Percentiles rank a stretch among this genome's conserved stretches.
phyloP scores from a whole-genome alignment of 2,888 invertebrate genomes.

The Halocaridina rubra region DNA sequence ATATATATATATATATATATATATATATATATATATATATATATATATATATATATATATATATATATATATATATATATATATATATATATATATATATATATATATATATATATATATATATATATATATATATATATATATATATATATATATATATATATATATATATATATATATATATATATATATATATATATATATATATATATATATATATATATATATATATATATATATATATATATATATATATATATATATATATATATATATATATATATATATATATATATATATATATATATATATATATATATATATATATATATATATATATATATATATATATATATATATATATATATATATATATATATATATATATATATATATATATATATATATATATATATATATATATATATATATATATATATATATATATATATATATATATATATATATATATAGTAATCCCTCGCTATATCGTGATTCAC shows the following conservation, averaged over 20 bases:
- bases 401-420: background rate
- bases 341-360: background rate
- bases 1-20: slow-evolving; percentile 18
- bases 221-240: background rate
- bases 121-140: slow-evolving; percentile 1
- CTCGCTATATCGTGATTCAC: too few relatives aligned
- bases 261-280: background rate
- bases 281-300: background rate
- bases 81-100: slow-evolving; percentile 1
- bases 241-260: background rate
- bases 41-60: slow-evolving; percentile 26
- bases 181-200: background rate
- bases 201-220: background rate
- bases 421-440: background rate
- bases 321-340: background rate
- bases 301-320: background rate
- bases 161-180: background rate
- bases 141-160: slow-evolving; percentile 3
- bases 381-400: background rate
- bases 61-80: background rate
- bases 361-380: background rate
- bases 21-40: slow-evolving; percentile 27
- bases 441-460: background rate
- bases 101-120: slow-evolving; percentile 12
- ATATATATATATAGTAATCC: background rate